These are phyloP conservation scores for Oophaga pumilio DNA, from an alignment of 2,113 vertebrate species.

Conservation along the genomic window DNA sequence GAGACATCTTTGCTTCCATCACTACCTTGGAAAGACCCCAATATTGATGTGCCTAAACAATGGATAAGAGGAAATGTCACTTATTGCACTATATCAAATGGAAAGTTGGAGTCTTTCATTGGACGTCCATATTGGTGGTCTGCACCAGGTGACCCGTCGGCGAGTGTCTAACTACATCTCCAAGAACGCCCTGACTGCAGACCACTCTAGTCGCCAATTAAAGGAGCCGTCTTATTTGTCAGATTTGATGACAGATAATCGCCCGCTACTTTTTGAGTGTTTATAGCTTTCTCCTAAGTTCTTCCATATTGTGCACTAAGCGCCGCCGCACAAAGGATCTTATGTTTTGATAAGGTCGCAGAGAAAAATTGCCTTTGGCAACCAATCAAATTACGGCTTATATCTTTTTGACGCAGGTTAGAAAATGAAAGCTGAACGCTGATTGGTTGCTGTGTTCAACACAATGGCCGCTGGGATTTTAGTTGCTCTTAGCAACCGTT, in stretches of 20 bases:
- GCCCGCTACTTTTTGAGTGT: background rate
- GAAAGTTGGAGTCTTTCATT: background rate
- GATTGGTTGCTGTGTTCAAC: background rate
- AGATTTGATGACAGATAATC: background rate
- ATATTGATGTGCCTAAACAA: background rate
- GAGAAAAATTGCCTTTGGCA: background rate
- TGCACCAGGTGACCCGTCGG: background rate
- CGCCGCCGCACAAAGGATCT: background rate
- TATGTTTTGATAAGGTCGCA: background rate
- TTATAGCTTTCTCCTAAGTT: constrained; percentile 63
- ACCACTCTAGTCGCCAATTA: background rate
- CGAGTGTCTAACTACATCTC: background rate
- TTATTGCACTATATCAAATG: constrained; percentile 24
- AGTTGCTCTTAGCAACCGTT: background rate
- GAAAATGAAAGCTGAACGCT: background rate
- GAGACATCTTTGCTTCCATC: background rate
- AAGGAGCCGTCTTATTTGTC: background rate
- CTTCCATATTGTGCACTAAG: constrained; percentile 65
- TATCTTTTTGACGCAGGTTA: background rate
- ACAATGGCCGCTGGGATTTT: background rate
- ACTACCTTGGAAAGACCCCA: background rate
- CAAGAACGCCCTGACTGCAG: background rate
- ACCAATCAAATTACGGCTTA: background rate
- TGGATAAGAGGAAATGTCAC: constrained; percentile 55
- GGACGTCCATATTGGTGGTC: background rate